Evolutionary conservation across 2,888 invertebrate genomes (phyloP).

Genomic region (Adelphocoris suturalis): DNA sequence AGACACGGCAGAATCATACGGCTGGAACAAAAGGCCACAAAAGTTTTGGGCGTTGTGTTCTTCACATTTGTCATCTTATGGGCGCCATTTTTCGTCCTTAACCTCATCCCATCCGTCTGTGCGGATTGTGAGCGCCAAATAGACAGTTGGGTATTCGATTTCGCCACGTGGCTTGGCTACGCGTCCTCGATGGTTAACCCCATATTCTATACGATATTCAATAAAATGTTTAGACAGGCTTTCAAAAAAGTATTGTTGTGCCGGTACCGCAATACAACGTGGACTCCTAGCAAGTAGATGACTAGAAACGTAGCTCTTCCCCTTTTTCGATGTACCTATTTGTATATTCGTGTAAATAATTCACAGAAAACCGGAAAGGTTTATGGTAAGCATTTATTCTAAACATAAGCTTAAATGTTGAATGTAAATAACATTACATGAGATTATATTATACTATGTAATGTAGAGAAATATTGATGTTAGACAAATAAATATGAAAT

Average conservation of each 20-base stretch:
- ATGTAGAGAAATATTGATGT: conserved; percentile 51
- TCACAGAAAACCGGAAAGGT: conserved; percentile 70
- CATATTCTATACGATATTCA: conserved; percentile 97
- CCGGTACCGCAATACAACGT: conserved; percentile 80
- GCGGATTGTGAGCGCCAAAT: conserved; percentile 88
- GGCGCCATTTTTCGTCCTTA: conserved; percentile 97
- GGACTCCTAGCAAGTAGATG: conserved; percentile 74
- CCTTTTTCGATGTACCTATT: conserved; percentile 54
- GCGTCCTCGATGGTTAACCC: conserved; percentile 97
- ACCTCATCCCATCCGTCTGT: conserved; percentile 91
- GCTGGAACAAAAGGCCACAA: conserved; percentile 96
- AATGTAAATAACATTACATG: conserved; percentile 64
- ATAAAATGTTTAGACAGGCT: conserved; percentile 94
- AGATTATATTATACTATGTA: conserved; percentile 34
- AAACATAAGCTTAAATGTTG: conserved; percentile 73
- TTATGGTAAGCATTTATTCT: conserved; percentile 75
- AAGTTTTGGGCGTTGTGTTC: conserved; percentile 95
- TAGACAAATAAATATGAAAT: conserved; percentile 43
- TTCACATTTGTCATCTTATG: conserved; percentile 96
- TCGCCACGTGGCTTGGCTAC: conserved; percentile 95
- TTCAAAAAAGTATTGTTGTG: conserved; percentile 92
- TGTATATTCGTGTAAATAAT: conserved; percentile 69
- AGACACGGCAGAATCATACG: conserved; percentile 91
- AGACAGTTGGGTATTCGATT: conserved; percentile 89
- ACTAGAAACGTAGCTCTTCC: conserved; percentile 49